Evolutionary conservation across 1,140 invertebrate species (phyloP).

Genomic region (Caenorhabditis briggsae): DNA sequence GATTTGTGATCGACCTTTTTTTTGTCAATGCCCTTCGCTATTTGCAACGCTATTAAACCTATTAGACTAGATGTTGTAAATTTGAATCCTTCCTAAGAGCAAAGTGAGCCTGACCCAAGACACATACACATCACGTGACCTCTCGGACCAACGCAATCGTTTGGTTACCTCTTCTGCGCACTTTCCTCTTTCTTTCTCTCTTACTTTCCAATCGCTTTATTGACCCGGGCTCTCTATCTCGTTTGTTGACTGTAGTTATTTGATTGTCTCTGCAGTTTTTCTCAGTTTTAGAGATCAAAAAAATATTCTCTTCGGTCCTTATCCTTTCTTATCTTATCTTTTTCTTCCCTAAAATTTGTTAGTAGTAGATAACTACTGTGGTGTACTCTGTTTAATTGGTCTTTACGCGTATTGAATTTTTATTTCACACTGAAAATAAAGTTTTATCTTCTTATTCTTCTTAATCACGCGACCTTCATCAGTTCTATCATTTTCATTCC

Average conservation of each 20-base stretch:
- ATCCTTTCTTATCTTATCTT: not conserved
- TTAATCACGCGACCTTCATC: conserved; percentile 10
- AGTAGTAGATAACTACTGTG: not conserved
- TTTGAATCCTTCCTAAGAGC: not conserved
- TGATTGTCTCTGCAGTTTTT: conserved; percentile 46
- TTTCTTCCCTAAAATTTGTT: not conserved
- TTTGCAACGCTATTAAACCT: not conserved
- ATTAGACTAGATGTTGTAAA: conserved; percentile 15
- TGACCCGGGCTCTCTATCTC: conserved; percentile 30
- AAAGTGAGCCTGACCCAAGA: conserved; percentile 46
- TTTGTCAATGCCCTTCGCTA: not conserved
- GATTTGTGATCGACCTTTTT: conserved; percentile 25
- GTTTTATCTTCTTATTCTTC: not conserved
- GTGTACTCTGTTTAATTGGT: conserved; percentile 42
- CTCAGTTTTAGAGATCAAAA: conserved; percentile 45
- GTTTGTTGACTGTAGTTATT: conserved; percentile 32
- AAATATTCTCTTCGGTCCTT: not conserved
- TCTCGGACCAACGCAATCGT: not conserved
- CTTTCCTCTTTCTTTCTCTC: not conserved
- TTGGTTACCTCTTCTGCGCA: not conserved
- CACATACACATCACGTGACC: not conserved
- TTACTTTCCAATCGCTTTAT: conserved; percentile 11
- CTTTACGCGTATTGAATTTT: conserved; percentile 44
- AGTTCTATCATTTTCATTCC: not conserved
- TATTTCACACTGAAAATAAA: conserved; percentile 1